Evolutionary conservation across 1,140 invertebrate species (phyloP).

Genomic region (Drosophila guanche): DNA sequence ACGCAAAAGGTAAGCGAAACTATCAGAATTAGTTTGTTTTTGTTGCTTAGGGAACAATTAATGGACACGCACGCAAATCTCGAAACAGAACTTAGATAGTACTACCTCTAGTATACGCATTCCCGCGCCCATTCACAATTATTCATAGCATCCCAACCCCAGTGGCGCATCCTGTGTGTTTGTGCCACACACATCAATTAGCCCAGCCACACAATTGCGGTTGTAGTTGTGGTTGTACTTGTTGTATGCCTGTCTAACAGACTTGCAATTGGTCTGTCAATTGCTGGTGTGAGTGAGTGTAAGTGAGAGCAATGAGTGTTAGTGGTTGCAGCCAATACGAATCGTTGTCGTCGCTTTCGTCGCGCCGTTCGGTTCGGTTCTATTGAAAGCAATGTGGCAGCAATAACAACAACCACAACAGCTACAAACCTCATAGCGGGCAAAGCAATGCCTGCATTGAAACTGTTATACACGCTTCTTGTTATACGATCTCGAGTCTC

Average conservation of each 20-base stretch:
- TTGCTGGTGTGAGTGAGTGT: conserved; percentile 70
- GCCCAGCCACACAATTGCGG: conserved; percentile 25
- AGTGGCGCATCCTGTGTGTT: conserved; percentile 67
- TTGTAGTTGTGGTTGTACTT: conserved; percentile 27
- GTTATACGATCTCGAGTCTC: conserved; percentile 64
- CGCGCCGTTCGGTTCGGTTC: conserved; percentile 55
- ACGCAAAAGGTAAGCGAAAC: conserved; percentile 74
- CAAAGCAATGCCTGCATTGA: conserved; percentile 54
- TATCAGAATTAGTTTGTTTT: too few relatives aligned
- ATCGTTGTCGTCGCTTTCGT: conserved; percentile 42
- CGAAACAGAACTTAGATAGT: neutral
- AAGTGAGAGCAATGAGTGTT: conserved; percentile 76
- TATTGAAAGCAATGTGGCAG: conserved; percentile 71
- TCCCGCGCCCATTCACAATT: conserved; percentile 49
- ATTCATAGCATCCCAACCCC: conserved; percentile 36
- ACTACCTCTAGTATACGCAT: conserved; percentile 8
- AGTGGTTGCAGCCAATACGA: conserved; percentile 80
- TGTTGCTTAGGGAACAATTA: conserved; percentile 52
- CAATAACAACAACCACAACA: conserved; percentile 41
- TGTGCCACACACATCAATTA: conserved; percentile 63
- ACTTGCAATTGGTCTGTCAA: conserved; percentile 77
- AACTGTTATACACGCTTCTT: conserved; percentile 69
- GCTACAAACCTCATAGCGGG: conserved; percentile 25
- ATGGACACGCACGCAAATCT: conserved; percentile 74
- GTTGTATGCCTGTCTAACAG: conserved; percentile 62